Base-by-base conservation (phyloP, 2,797 vertebrate genomes). In the Phrynocephalus guinanensis region DNA sequence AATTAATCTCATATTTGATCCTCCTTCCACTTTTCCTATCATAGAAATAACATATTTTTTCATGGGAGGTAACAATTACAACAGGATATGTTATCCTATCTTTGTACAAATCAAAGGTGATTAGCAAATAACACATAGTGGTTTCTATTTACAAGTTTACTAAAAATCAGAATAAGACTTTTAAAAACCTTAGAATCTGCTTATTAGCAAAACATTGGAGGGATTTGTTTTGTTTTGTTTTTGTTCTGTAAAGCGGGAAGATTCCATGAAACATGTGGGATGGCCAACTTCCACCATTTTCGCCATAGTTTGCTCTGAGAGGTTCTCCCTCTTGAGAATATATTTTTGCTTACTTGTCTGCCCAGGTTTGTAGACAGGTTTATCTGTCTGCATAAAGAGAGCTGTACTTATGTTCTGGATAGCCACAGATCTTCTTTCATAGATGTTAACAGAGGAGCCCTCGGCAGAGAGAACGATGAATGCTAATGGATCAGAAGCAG, bases 381-480 rank as follows among this genome's bases (percentile, higher is more conserved):
- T 87, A 76, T 87, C 86, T 7, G 79, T 82, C 60, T 87, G 86
- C n/a, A 82, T n/a, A 82, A 87, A 76, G 44, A 38, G 20, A 44
- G n/a, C 7, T 30, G 79, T 76, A 4, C 28, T 76, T 67, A 67
- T 18, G 26, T 82, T 87, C 4, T 56, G 86, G 50, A 87, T 5
- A 67, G 71, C 86, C 13, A 87, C 79, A 67, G 79, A 67, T 13
- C 72, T 87, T 22, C 86, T 82, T 82, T 87, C 72, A 26, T 68
- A 5, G 79, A 87, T 76, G 30, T 9, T 50, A 2, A 76, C 4
- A 11, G 71, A 82, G 8, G 56, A 7, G 22, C 86, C 86, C 26
- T 76, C 48, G 44, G 44, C 79, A 18, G 86, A 87, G 48, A 87
- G 11, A 18, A 28, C 60, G 30, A 87, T 66, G 44, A 82, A 87